Evolutionary conservation across 64 coral and sea anemone species (phyloP).

Genomic region (Actinia tenebrosa): DNA sequence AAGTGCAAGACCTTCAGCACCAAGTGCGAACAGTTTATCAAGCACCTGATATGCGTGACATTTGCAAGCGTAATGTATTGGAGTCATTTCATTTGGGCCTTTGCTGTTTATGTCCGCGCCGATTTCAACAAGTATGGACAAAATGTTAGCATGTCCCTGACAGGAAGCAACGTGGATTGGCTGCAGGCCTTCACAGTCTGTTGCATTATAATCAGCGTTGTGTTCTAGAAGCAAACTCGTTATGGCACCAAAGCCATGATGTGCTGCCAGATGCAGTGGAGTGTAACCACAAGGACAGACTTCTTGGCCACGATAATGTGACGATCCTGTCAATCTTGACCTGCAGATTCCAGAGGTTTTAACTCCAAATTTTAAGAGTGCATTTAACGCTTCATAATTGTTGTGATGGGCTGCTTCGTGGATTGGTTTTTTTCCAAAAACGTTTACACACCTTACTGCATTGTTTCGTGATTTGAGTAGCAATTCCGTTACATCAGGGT

Average conservation of each 20-base stretch:
- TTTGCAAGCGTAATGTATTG: constrained; percentile 33
- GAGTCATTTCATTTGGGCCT: constrained; percentile 23
- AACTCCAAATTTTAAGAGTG: no score
- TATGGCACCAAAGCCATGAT: not conserved
- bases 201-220: constrained; percentile 4
- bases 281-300: constrained; percentile 14
- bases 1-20: not conserved
- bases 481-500: no score
- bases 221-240: not conserved
- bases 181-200: constrained; percentile 13
- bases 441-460: no score
- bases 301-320: no score
- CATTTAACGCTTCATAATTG: no score
- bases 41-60: not conserved
- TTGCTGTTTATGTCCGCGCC: constrained; percentile 1
- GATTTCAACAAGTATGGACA: not conserved
- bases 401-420: no score
- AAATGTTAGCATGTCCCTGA: constrained; percentile 22
- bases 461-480: not conserved
- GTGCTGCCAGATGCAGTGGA: constrained; percentile 41
- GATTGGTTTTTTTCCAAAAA: no score
- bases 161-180: constrained; percentile 54
- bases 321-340: no score
- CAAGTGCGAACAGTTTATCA: constrained; percentile 24
- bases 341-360: no score